These are phyloP conservation scores for Ianthella basta DNA, from an alignment of 37 sponge, comb jelly and placozoan genomes.

Conservation along the genomic window DNA sequence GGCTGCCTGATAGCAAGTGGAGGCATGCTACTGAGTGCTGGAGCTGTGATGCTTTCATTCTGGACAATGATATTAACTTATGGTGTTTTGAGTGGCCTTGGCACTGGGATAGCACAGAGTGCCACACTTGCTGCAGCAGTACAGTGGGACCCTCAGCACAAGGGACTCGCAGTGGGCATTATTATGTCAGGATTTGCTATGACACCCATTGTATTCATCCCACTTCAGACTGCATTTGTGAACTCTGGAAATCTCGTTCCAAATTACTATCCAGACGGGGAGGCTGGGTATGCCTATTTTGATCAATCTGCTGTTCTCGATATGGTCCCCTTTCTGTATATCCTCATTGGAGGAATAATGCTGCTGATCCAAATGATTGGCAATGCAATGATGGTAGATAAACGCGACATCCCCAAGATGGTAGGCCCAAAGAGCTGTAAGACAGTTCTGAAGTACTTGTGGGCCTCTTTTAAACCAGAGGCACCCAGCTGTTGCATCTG, in stretches of 20 bases:
- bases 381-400: constrained; percentile 56
- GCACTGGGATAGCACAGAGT: constrained; percentile 78
- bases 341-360: constrained; percentile 72
- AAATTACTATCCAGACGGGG: not conserved
- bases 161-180: constrained; percentile 78
- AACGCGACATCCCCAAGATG: too few relatives aligned
- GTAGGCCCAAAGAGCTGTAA: too few relatives aligned
- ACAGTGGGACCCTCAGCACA: constrained; percentile 81
- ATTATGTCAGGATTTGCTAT: constrained; percentile 85
- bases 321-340: constrained; percentile 74
- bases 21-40: constrained; percentile 54
- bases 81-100: constrained; percentile 83
- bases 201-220: constrained; percentile 73
- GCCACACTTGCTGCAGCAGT: constrained; percentile 75
- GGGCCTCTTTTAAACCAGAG: too few relatives aligned
- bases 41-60: constrained; percentile 64
- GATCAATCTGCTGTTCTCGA: constrained; percentile 57
- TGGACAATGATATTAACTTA: constrained; percentile 78
- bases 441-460: too few relatives aligned
- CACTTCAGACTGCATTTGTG: constrained; percentile 78
- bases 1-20: constrained; percentile 67
- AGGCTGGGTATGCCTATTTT: constrained; percentile 42
- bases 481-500: too few relatives aligned
- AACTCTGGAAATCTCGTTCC: constrained; percentile 72
- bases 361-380: constrained; percentile 74